phyloP scores from a whole-genome alignment of 2,797 vertebrate species.

The Chaetodon trifasciatus region DNA sequence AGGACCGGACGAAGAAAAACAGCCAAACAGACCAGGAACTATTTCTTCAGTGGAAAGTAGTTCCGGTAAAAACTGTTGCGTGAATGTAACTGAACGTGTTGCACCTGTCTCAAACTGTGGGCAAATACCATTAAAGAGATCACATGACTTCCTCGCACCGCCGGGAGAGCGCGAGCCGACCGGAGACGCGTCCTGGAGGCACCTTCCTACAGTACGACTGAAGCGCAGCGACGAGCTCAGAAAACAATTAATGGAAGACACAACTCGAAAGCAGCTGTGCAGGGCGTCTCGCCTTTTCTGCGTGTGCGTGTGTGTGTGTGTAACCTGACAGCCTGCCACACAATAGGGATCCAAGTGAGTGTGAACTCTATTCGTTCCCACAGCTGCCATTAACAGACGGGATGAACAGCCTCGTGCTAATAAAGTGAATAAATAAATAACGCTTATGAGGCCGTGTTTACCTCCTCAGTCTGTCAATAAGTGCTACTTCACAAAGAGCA shows the following conservation, averaged over 20 bases:
- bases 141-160: neutral
- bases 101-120: too few relatives aligned
- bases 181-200: constrained; percentile 16
- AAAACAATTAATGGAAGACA: constrained; percentile 49
- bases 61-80: too few relatives aligned
- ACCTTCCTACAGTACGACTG: constrained; percentile 1
- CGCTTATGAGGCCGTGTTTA: constrained; percentile 74
- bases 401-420: constrained; percentile 77
- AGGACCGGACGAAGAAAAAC: too few relatives aligned
- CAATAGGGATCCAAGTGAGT: constrained; percentile 76
- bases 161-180: neutral
- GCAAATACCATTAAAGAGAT: too few relatives aligned
- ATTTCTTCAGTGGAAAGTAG: too few relatives aligned
- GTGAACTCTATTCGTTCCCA: constrained; percentile 76
- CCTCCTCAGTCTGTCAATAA: constrained; percentile 71
- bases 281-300: constrained; percentile 31
- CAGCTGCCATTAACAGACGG: constrained; percentile 82
- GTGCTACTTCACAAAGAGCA: constrained; percentile 49
- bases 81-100: too few relatives aligned
- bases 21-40: too few relatives aligned
- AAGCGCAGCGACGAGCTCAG: constrained; percentile 11
- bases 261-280: constrained; percentile 60
- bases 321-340: constrained; percentile 76
- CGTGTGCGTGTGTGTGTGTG: constrained; percentile 53
- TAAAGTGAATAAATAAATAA: constrained; percentile 83